Evolutionary conservation across 1,140 invertebrate species (phyloP).

Genomic region (Pseudobourletiella spinata): DNA sequence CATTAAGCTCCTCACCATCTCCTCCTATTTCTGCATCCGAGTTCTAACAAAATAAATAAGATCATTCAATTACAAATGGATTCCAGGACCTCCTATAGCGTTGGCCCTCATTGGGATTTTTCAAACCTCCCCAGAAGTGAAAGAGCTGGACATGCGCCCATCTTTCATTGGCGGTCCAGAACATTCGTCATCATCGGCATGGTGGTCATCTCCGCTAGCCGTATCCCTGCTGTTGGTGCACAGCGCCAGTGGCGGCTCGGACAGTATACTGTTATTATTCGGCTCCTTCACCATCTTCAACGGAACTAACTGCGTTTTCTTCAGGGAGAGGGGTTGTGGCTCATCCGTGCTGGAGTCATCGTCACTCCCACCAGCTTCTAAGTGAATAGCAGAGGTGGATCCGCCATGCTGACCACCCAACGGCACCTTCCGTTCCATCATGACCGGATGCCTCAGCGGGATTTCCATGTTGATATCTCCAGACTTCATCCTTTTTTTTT

Average conservation of each 20-base stretch:
- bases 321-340: constrained; percentile 13
- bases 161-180: constrained; percentile 13
- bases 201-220: constrained; percentile 13
- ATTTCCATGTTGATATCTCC: constrained; percentile 17
- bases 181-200: constrained; percentile 27
- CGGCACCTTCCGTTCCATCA: background rate
- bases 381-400: constrained; percentile 9
- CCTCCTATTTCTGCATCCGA: constrained; percentile 28
- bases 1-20: constrained; percentile 22
- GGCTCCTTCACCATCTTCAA: background rate
- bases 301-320: no score
- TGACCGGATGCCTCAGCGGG: background rate
- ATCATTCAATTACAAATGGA: no score
- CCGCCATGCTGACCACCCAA: constrained; percentile 7
- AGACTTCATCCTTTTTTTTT: background rate
- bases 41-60: constrained; percentile 19
- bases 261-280: constrained; percentile 6
- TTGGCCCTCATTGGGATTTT: no score
- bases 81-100: no score
- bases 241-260: constrained; percentile 12
- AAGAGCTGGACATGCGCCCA: constrained; percentile 26
- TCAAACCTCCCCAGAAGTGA: constrained; percentile 36
- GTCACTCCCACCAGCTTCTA: constrained; percentile 12
- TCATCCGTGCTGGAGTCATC: constrained; percentile 31
- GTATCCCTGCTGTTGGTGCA: constrained; percentile 8